Evolutionary conservation across 2,113 vertebrate genomes (phyloP).

Genomic region (Coracopsis vasa): DNA sequence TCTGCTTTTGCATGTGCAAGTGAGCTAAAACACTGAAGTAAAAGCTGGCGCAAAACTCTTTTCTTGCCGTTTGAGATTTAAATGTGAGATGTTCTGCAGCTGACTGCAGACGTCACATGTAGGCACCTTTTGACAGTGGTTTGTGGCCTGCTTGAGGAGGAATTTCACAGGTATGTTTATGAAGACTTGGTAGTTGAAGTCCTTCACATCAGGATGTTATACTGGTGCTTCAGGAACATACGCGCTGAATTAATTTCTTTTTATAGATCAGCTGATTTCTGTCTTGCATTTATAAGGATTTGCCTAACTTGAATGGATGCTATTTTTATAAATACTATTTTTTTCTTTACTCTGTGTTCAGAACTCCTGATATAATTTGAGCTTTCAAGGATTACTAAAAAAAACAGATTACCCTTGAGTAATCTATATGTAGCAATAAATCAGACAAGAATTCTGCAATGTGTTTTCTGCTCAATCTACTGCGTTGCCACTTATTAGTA

Average conservation of each 20-base stretch:
- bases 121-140: neutral
- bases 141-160: neutral
- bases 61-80: neutral
- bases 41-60: neutral
- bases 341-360: neutral
- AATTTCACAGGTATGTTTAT: neutral
- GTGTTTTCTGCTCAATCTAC: slow-evolving; percentile 18
- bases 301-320: slow-evolving; percentile 56
- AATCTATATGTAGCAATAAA: slow-evolving; percentile 71
- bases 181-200: slow-evolving; percentile 2
- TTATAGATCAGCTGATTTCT: slow-evolving; percentile 33
- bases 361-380: slow-evolving; percentile 26
- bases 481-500: slow-evolving; percentile 41
- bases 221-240: slow-evolving; percentile 64
- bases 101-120: neutral
- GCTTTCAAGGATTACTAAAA: slow-evolving; percentile 14
- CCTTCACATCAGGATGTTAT: slow-evolving; percentile 18
- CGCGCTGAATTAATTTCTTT: slow-evolving; percentile 44
- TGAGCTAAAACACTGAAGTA: neutral
- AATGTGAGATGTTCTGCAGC: neutral
- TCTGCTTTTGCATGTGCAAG: neutral
- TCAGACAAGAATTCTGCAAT: slow-evolving; percentile 10
- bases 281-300: slow-evolving; percentile 71
- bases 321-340: slow-evolving; percentile 74
- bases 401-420: slow-evolving; percentile 6